Evolutionary conservation across 2,888 invertebrate genomes (phyloP), one percentile per base, ranked within the genome.

Genomic region (Synanthedon andrenaeformis): DNA sequence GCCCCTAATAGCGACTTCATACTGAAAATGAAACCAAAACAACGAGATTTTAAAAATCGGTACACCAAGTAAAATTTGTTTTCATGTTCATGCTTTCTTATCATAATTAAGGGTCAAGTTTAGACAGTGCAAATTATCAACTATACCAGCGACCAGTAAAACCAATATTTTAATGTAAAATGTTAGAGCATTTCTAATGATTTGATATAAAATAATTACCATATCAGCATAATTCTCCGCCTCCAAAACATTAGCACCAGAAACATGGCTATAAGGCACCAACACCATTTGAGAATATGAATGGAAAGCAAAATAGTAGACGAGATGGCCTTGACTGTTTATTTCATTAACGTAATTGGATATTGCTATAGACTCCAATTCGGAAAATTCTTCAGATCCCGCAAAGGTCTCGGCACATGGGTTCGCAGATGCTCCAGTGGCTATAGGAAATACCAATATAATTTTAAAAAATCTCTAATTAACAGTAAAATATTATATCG

Each of bases 231-330:
- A 84, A 64, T 90, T 89, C 1, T 58, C 53, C 4, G 54, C 59
- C 55, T 56, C 53, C 10, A 67, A 49, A 12, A 66, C 65, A 51
- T 58, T 57, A 19, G 57, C 55, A 75, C 87, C 55, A 80, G 63
- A 62, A 82, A 83, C 3, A 70, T 71, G n/a, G 53, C 61, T 28
- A 88, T 87, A 94, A 0, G 94, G 93, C 52, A 92, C 77, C 56
- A 94, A 67, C 14, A 94, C 69, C 57, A 91, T 72, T 64, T 95
- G 93, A 0, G 92, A 90, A 62, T 88, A 95, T 0, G 94, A 92
- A 73, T 95, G 95, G 66, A 90, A 79, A 0, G 89, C 83, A 1
- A 90, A 66, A 59, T 90, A 91, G 52, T 89, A 66, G 0, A 82
- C 72, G 2, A 86, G 66, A 64, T 90, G 82, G 1, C 92, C 92